These are phyloP conservation scores for Drosophila pseudoobscura DNA, from an alignment of 1,140 invertebrate species.

Conservation along the genomic window DNA sequence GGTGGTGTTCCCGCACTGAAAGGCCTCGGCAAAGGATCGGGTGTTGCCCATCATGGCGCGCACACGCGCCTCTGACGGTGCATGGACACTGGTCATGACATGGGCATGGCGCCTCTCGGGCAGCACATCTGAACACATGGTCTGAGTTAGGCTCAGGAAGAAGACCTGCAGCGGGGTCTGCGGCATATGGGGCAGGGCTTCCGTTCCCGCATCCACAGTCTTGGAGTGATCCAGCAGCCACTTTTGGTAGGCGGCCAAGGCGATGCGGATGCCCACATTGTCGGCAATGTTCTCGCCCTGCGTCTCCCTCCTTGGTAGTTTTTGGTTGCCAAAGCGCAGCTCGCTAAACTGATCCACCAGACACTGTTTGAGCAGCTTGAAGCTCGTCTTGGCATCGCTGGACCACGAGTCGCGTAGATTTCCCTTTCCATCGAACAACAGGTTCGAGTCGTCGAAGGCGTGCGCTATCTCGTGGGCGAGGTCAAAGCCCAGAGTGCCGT, in stretches of 20 bases:
- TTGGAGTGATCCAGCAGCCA: constrained; percentile 85
- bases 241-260: constrained; percentile 91
- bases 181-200: constrained; percentile 90
- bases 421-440: constrained; percentile 87
- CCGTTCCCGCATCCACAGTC: constrained; percentile 76
- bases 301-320: constrained; percentile 89
- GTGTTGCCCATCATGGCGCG: constrained; percentile 95
- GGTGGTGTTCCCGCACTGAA: constrained; percentile 89
- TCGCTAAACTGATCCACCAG: constrained; percentile 94
- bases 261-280: constrained; percentile 95
- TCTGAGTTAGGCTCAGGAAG: constrained; percentile 95
- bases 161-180: constrained; percentile 93
- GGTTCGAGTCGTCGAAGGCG: constrained; percentile 87
- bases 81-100: constrained; percentile 91
- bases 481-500: constrained; percentile 96
- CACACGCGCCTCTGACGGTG: constrained; percentile 90
- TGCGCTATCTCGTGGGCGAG: constrained; percentile 89
- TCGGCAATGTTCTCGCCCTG: constrained; percentile 96
- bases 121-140: constrained; percentile 57
- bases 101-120: constrained; percentile 5
- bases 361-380: constrained; percentile 94
- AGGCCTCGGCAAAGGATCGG: constrained; percentile 92
- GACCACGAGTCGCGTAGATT: constrained; percentile 91
- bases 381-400: constrained; percentile 93
- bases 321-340: constrained; percentile 86